Evolutionary conservation across 1,140 invertebrate genomes (phyloP), one percentile per base, ranked within the genome.

Genomic region (Whitmania pigra): DNA sequence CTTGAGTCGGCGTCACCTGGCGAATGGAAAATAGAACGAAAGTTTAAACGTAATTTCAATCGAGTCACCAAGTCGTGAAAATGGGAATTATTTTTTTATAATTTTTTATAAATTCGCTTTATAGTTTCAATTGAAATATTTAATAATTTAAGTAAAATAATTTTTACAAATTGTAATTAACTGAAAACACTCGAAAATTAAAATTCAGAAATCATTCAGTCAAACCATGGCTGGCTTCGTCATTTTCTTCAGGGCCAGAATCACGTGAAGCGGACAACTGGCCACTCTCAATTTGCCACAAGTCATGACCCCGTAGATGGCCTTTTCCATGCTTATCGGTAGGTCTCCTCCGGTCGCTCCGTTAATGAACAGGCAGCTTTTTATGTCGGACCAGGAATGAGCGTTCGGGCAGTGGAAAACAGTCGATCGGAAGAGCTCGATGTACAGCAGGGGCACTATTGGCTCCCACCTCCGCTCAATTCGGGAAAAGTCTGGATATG

Each of bases 311-410:
- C 18, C 57, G 29, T 63, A 22, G 22, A 63, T n/a, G 57, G 29
- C 57, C 22, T 63, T 31, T 25, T 63, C 57, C 22, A 63, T 13
- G 57, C 22, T 20, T 13, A n/a, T n/a, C 6, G 29, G 57, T 13
- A 63, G 29, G 57, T 63, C 22, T 22, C 11, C 29, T 1, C 22
- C 57, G 57, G 29, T 63, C 22, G 29, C 9, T 63, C 57, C 67
- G 43, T 69, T 71, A 53, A 72, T 72, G 71, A 74, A 74, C 43
- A 74, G 55, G 63, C 69, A 69, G n/a, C 67, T 20, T 31, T 72
- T 63, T 54, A 69, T 27, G 20, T 67, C 68, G 36, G 71, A 53
- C 73, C 73, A 74, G 25, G 63, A 22, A 20, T 54, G 18, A 57
- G 55, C 27, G 29, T 66, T 67, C 18, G 22, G 31, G 15, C 69